Evolutionary conservation across 2,113 vertebrate genomes (phyloP).

Genomic region (Aegotheles bennettii): DNA sequence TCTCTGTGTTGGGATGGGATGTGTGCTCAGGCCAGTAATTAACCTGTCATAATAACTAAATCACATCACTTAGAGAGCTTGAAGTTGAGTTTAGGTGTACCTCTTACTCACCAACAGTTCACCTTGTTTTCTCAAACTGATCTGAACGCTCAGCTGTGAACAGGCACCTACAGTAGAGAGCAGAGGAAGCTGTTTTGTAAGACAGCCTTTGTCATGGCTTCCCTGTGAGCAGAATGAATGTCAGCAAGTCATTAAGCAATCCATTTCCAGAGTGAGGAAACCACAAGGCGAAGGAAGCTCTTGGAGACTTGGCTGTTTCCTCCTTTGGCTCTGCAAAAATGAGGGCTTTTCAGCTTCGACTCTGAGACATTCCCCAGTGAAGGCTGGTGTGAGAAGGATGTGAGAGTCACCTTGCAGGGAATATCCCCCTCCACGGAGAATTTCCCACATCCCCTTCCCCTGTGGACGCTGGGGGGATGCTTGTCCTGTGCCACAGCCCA

Average conservation of each 20-base stretch:
- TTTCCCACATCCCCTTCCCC: background rate
- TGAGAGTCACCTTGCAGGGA: background rate
- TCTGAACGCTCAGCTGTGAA: background rate
- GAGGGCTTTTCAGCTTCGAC: background rate
- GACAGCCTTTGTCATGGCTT: background rate
- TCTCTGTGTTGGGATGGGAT: background rate
- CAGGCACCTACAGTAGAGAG: rapidly evolving
- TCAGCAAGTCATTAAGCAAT: background rate
- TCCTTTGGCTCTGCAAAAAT: background rate
- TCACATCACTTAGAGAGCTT: rapidly evolving
- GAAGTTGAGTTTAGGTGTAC: background rate
- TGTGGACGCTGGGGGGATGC: background rate
- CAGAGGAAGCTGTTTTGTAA: slow-evolving; percentile 37
- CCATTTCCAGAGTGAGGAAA: background rate
- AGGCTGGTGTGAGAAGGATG: background rate
- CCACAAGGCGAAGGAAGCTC: background rate
- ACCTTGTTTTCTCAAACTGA: background rate
- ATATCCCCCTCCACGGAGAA: background rate
- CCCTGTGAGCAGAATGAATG: background rate
- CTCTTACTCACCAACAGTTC: background rate
- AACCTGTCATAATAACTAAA: background rate
- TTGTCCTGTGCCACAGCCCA: background rate
- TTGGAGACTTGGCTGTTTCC: background rate
- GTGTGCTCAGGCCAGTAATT: background rate
- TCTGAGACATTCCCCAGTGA: background rate